Evolutionary conservation across 2,888 invertebrate genomes (phyloP).

Genomic region (Thecocarcelia acutangulata): DNA sequence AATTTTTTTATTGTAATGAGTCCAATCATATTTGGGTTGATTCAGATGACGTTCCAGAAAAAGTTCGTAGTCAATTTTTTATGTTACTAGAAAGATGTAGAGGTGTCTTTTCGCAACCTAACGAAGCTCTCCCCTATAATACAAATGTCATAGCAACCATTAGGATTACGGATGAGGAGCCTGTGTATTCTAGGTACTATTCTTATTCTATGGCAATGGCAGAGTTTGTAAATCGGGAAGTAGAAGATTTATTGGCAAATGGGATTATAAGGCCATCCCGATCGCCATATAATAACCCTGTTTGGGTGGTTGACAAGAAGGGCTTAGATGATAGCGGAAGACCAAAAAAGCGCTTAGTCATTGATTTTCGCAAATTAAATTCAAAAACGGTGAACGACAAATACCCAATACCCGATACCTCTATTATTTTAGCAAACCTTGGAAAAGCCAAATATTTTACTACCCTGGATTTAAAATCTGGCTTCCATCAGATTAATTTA

Average conservation of each 20-base stretch:
- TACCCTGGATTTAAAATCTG: slow-evolving; percentile 27
- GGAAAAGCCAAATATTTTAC: slow-evolving; percentile 53
- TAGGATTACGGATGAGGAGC: slow-evolving; percentile 37
- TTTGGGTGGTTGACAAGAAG: slow-evolving; percentile 56
- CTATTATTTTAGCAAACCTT: too few relatives aligned
- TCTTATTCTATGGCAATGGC: slow-evolving; percentile 47
- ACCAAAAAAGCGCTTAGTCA: slow-evolving; percentile 59
- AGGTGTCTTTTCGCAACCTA: slow-evolving; percentile 36
- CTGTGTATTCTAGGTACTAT: slow-evolving; percentile 32
- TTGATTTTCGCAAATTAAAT: too few relatives aligned
- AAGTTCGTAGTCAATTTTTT: slow-evolving; percentile 1
- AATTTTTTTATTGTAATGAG: slow-evolving; percentile 21
- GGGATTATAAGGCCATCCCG: too few relatives aligned
- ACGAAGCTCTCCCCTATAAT: slow-evolving; percentile 35
- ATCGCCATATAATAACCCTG: slow-evolving; percentile 37
- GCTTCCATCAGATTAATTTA: slow-evolving; percentile 64
- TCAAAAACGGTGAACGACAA: slow-evolving; percentile 56
- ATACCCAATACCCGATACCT: slow-evolving; percentile 56
- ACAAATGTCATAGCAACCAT: slow-evolving; percentile 48
- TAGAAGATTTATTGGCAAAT: slow-evolving; percentile 16
- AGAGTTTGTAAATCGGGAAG: slow-evolving; percentile 46
- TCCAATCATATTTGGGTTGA: neutral
- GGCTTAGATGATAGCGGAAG: slow-evolving; percentile 52
- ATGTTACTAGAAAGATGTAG: neutral
- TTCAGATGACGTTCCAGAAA: slow-evolving; percentile 11